Base-by-base conservation (phyloP, 2,888 invertebrate genomes). In the Epiperipatus broadwayi region DNA sequence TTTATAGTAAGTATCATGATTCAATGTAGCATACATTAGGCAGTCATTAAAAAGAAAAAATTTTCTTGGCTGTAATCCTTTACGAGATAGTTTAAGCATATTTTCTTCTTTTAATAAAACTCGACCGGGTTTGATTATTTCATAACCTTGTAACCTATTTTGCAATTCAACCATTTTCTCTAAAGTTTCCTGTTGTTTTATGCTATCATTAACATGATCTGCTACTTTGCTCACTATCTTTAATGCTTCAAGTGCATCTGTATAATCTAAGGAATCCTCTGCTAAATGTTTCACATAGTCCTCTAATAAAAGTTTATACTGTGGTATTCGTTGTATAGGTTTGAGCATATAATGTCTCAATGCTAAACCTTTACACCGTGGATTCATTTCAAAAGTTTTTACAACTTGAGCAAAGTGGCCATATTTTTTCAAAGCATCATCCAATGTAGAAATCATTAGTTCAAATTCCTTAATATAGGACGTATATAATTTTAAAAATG, bases 251-350 rank as follows among this genome's bases (percentile, higher is more conserved):
- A 62, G 54, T 16, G 71, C 69, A 49, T 71, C 69, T 44, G 64
- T 58, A 48, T 66, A 69, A 51, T 73, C 73, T 3, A 61, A 56
- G 45, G 64, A n/a, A n/a, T n/a, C n/a, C n/a, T n/a, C 61, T 35
- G 56, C 56, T 34, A 72, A 59, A 47, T 67, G 63, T 47, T 64
- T 65, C 37, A 68, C 52, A 52, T 73, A 73, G 52, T 70, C 68
- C 53, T 69, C 67, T 14, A 73, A 56, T 5, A 73, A 56, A 3
- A 73, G 55, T 46, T 67, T 63, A 52, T 73, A 73, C 51, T 72
- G 70, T n/a, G 72, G 71, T 43, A 73, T 66, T 51, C 73, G 57
- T 52, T 73, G 73, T 40, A 73, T 68, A 0, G 73, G 73, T 54
- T 72, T 72, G 41, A 73, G 55, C 71, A 73, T 71, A 48, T 69